phyloP scores from a whole-genome alignment of 1,140 invertebrate genomes.

The Eupristina koningsbergeri region DNA sequence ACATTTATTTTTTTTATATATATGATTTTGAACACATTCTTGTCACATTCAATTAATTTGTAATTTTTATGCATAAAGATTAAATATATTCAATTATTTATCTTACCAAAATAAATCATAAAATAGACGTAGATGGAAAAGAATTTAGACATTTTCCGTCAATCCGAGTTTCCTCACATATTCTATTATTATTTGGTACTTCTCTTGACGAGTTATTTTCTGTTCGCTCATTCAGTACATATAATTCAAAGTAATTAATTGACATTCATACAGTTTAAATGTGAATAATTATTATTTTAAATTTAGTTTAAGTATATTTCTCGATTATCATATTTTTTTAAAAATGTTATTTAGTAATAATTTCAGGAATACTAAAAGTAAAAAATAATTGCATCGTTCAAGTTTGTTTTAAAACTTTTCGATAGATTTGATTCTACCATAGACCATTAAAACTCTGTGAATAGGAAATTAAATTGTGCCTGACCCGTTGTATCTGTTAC shows the following conservation, averaged over 20 bases:
- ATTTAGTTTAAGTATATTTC: not conserved
- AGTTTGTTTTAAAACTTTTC: not conserved
- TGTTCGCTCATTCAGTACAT: not conserved
- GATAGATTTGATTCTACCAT: not conserved
- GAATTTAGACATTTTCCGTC: conserved; percentile 65
- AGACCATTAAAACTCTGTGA: not conserved
- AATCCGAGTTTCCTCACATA: conserved; percentile 26
- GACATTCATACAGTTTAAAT: not conserved
- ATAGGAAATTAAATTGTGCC: not conserved
- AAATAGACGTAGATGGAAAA: conserved; percentile 63
- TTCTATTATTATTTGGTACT: not conserved
- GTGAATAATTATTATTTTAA: not conserved
- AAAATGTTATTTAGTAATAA: not conserved
- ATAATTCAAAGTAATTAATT: not conserved
- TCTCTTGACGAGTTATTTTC: not conserved
- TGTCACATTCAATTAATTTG: not conserved
- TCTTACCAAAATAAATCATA: conserved; percentile 70
- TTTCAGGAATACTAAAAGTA: too few species aligned
- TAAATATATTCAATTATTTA: not conserved
- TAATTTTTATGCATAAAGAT: not conserved
- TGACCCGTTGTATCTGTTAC: conserved; percentile 19
- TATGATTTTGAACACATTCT: too few species aligned
- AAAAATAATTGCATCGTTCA: not conserved
- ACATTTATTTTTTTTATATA: too few species aligned
- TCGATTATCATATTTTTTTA: not conserved